Evolutionary conservation across 1,140 invertebrate genomes (phyloP).

Genomic region (Musca vetustissima): DNA sequence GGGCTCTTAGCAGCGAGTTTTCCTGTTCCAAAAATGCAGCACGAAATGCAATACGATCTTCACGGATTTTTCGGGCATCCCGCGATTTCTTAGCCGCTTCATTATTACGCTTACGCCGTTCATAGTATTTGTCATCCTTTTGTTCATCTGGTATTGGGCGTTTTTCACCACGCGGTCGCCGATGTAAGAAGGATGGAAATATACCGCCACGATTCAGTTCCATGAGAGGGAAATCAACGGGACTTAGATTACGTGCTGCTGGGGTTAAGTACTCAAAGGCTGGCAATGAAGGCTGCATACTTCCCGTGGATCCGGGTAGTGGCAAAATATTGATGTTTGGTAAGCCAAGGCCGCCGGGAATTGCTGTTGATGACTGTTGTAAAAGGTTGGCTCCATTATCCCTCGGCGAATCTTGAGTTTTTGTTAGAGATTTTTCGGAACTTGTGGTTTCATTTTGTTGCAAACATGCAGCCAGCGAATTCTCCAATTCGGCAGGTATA

Average conservation of each 20-base stretch:
- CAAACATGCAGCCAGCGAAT: background rate
- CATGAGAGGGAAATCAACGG: slow-evolving; percentile 46
- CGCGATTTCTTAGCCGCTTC: slow-evolving; percentile 88
- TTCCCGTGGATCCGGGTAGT: background rate
- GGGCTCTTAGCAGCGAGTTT: slow-evolving; percentile 79
- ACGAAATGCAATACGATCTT: slow-evolving; percentile 78
- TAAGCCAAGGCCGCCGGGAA: background rate
- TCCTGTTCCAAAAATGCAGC: slow-evolving; percentile 82
- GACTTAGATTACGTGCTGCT: background rate
- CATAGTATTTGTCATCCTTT: slow-evolving; percentile 89
- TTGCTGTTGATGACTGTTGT: background rate
- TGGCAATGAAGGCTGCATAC: slow-evolving; percentile 31
- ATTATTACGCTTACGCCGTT: slow-evolving; percentile 83
- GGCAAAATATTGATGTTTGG: slow-evolving; percentile 14
- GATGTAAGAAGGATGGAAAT: slow-evolving; percentile 48
- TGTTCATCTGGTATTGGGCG: slow-evolving; percentile 82
- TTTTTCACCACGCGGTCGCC: slow-evolving; percentile 77
- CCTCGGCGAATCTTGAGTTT: background rate
- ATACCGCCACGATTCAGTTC: slow-evolving; percentile 44
- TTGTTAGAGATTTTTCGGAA: background rate
- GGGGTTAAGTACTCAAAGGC: slow-evolving; percentile 47
- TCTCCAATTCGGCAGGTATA: background rate
- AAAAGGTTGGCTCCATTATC: background rate
- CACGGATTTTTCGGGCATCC: slow-evolving; percentile 79
- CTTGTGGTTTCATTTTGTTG: background rate